A percentile compares a stretch with the other conserved stretches of the same genome.
Conservation (phyloP, 2,888 invertebrate genomes). For the Agriopis marginaria region DNA sequence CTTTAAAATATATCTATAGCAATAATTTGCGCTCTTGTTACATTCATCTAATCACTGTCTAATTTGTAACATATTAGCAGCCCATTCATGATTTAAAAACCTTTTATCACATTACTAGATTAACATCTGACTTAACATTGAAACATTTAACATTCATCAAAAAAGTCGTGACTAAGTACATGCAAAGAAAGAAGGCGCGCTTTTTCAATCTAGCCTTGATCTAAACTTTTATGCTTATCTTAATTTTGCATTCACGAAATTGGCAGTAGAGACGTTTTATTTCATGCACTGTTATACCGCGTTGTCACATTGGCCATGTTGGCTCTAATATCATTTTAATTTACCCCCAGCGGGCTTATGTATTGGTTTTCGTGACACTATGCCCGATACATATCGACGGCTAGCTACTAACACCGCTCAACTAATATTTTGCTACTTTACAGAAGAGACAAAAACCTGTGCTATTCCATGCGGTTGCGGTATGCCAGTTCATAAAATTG, state of each 20-base stretch:
- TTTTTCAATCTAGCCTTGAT: conserved; percentile 65
- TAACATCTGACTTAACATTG: conserved; percentile 46
- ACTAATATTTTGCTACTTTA: too few relatives aligned
- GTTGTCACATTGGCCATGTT: too few relatives aligned
- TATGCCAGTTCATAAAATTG: too few relatives aligned
- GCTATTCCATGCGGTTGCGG: too few relatives aligned
- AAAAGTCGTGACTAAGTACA: conserved; percentile 58
- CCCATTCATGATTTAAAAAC: conserved; percentile 38
- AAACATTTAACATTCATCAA: conserved; percentile 56
- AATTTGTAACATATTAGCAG: conserved; percentile 35
- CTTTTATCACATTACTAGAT: conserved; percentile 40
- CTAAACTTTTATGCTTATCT: conserved; percentile 68
- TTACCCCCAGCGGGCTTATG: too few relatives aligned
- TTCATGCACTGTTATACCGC: conserved; percentile 12
- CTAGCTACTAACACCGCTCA: too few relatives aligned
- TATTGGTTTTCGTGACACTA: too few relatives aligned
- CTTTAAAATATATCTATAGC: background rate
- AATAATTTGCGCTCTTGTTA: conserved; percentile 1
- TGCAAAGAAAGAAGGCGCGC: conserved; percentile 51
- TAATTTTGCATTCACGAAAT: conserved; percentile 67
- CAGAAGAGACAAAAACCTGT: too few relatives aligned
- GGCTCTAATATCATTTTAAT: too few relatives aligned
- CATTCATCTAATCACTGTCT: conserved; percentile 33
- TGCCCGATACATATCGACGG: too few relatives aligned
- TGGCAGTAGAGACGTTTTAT: conserved; percentile 46